Evolutionary conservation across 2,888 invertebrate genomes (phyloP).

Genomic region (Biston betularia): DNA sequence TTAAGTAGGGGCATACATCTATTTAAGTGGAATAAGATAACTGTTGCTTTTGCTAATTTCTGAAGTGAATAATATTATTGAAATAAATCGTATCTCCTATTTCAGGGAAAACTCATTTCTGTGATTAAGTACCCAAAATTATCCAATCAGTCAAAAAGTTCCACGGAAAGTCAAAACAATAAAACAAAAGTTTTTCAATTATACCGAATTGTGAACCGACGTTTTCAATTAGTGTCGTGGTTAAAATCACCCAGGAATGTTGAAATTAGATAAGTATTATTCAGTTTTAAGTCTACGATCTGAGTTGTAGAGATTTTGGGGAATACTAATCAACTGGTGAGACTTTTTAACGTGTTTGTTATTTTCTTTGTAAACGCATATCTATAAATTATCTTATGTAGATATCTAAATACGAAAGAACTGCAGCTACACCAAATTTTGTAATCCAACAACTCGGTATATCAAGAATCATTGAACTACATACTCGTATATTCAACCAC

Average conservation of each 20-base stretch:
- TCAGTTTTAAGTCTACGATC: not conserved
- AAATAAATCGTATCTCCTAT: no score
- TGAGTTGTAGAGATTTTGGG: not conserved
- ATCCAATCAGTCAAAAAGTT: slow-evolving; percentile 1
- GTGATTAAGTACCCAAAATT: not conserved
- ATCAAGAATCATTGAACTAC: no score
- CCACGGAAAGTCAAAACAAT: not conserved
- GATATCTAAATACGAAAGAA: no score
- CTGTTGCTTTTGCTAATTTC: not conserved
- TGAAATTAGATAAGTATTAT: not conserved
- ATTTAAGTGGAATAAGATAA: no score
- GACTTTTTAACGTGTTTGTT: no score
- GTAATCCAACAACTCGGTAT: no score
- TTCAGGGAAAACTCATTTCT: no score
- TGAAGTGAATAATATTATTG: no score
- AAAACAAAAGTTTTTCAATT: slow-evolving; percentile 19
- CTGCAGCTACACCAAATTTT: no score
- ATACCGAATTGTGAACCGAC: slow-evolving; percentile 7
- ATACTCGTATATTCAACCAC: no score
- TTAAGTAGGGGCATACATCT: not conserved
- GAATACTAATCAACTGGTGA: not conserved
- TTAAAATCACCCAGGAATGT: not conserved
- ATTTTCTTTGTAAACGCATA: no score
- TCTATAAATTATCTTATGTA: no score
- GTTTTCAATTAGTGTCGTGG: slow-evolving; percentile 12